Conservation (phyloP, 2,113 vertebrate species). For the Hippoglossus stenolepis region DNA sequence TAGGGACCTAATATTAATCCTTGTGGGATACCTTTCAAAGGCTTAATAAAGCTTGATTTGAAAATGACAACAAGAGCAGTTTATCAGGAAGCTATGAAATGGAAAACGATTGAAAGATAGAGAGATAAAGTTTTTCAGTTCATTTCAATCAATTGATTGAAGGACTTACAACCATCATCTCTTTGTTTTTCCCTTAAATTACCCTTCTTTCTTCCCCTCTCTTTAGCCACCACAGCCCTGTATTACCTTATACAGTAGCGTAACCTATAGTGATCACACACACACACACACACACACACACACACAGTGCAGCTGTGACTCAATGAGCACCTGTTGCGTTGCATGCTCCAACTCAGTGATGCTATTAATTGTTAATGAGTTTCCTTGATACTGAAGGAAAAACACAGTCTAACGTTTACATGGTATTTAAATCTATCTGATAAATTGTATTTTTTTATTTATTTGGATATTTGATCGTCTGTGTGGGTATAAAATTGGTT, state of each 20-base stretch:
- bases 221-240: constrained; percentile 47
- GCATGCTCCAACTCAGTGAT: constrained; percentile 39
- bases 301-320: constrained; percentile 52
- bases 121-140: constrained; percentile 4
- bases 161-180: not conserved
- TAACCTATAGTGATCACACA: constrained; percentile 58
- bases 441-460: not conserved
- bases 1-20: no score
- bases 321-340: constrained; percentile 69
- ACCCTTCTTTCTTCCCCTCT: constrained; percentile 33
- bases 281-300: constrained; percentile 5
- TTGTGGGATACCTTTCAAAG: no score
- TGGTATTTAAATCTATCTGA: not conserved
- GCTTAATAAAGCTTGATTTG: no score
- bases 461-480: not conserved
- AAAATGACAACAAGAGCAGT: no score
- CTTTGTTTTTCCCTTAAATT: constrained; percentile 39
- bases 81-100: no score
- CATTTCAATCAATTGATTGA: constrained; percentile 3
- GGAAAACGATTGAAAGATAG: not conserved
- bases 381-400: constrained; percentile 24
- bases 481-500: not conserved
- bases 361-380: constrained; percentile 64
- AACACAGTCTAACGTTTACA: constrained; percentile 3
- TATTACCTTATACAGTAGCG: constrained; percentile 53